A percentile compares a stretch with the other conserved stretches of the same genome.
Evolutionary conservation across 2,113 vertebrate genomes (phyloP).

Genomic region (Pteruthius melanotis): DNA sequence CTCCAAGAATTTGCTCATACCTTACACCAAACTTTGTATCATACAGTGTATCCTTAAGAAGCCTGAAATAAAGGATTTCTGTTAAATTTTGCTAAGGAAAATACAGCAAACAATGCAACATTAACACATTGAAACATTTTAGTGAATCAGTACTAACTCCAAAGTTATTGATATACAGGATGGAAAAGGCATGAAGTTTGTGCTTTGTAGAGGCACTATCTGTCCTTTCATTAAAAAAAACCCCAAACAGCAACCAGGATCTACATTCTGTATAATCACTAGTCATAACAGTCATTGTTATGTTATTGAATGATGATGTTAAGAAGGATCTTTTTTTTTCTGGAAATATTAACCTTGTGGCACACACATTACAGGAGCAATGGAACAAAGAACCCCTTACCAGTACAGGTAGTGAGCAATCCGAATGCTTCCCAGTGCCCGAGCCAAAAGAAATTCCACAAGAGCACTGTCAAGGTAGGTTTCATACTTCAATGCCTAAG

Average conservation of each 20-base stretch:
- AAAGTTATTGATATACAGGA: neutral
- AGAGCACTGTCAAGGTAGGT: constrained; percentile 90
- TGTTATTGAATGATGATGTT: neutral
- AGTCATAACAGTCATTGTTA: neutral
- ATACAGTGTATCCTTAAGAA: constrained; percentile 92
- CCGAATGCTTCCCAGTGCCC: constrained; percentile 88
- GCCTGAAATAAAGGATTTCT: constrained; percentile 76
- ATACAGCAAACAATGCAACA: neutral
- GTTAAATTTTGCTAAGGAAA: neutral
- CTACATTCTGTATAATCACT: neutral
- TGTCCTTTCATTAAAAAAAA: neutral
- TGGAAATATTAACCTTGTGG: neutral
- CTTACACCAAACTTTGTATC: constrained; percentile 85
- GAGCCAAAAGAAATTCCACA: constrained; percentile 87
- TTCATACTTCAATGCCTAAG: constrained; percentile 92
- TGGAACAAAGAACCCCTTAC: constrained; percentile 71
- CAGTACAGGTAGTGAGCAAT: constrained; percentile 93
- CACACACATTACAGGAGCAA: neutral
- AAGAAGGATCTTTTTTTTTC: neutral
- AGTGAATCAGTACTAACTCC: neutral
- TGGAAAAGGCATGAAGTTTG: neutral
- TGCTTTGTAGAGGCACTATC: neutral
- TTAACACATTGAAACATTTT: neutral
- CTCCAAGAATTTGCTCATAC: constrained; percentile 88
- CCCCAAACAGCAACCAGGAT: neutral